phyloP scores from a whole-genome alignment of 2,113 vertebrate species.

The Speoplatyrhinus poulsoni region DNA sequence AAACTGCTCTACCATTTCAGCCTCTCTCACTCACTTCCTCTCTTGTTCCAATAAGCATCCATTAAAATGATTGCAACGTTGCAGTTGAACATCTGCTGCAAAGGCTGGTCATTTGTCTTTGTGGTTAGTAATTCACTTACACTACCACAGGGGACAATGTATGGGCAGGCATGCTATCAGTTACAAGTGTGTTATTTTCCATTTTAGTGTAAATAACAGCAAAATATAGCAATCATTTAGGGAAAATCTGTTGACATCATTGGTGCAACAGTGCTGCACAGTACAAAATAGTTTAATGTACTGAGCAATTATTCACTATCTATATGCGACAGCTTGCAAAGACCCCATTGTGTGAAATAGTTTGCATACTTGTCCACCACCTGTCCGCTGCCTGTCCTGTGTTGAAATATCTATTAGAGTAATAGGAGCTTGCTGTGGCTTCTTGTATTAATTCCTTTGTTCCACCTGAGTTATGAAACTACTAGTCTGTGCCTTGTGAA shows the following conservation, averaged over 20 bases:
- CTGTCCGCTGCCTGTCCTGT: conserved; percentile 30
- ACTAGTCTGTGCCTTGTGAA: conserved; percentile 33
- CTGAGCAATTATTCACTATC: conserved; percentile 40
- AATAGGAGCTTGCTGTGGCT: conserved; percentile 29
- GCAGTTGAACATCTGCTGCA: conserved; percentile 52
- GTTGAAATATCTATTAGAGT: conserved; percentile 52
- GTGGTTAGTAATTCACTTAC: conserved; percentile 52
- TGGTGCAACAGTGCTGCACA: conserved; percentile 16
- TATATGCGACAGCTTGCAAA: conserved; percentile 53
- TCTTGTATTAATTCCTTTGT: no score
- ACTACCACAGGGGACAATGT: conserved; percentile 22
- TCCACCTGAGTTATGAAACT: no score
- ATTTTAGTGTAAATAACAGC: conserved; percentile 34
- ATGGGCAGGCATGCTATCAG: conserved; percentile 42
- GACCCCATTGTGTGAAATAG: conserved; percentile 25
- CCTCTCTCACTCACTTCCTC: conserved; percentile 13
- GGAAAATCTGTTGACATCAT: conserved; percentile 16
- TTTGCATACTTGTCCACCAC: conserved; percentile 30
- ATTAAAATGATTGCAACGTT: conserved; percentile 47
- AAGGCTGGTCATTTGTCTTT: conserved; percentile 57
- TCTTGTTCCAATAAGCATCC: conserved; percentile 52
- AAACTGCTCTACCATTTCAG: conserved; percentile 32
- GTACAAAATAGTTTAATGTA: conserved; percentile 21
- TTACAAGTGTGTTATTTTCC: conserved; percentile 34
- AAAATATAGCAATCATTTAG: conserved; percentile 38